phyloP scores from a whole-genome alignment of 2,888 invertebrate genomes.

The Drosophila rubida region DNA sequence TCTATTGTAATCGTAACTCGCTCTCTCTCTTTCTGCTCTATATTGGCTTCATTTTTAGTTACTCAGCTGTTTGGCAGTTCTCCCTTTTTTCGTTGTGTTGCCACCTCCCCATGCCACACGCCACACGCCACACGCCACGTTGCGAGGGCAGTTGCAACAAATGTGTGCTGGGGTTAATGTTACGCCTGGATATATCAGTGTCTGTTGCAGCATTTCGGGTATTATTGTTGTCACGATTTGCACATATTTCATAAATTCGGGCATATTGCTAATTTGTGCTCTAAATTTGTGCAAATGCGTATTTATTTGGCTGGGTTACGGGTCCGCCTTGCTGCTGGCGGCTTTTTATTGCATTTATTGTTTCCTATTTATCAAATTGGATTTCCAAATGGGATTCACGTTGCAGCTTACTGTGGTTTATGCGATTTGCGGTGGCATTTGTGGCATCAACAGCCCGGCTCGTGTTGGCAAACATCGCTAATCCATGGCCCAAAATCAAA shows the following conservation, averaged over 20 bases:
- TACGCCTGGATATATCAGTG: conserved; percentile 20
- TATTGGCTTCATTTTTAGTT: conserved; percentile 78
- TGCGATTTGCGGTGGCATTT: conserved; percentile 33
- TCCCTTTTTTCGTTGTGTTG: not conserved
- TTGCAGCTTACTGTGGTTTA: conserved; percentile 40
- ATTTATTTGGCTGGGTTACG: conserved; percentile 66
- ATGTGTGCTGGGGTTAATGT: conserved; percentile 69
- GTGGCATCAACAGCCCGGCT: conserved; percentile 52
- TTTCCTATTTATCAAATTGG: conserved; percentile 76
- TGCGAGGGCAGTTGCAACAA: conserved; percentile 58
- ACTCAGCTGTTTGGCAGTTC: conserved; percentile 68
- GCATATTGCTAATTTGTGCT: conserved; percentile 77
- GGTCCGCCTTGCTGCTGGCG: conserved; percentile 27
- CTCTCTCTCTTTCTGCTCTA: conserved; percentile 43
- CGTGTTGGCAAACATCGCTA: conserved; percentile 53
- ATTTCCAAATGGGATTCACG: conserved; percentile 54
- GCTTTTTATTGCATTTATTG: conserved; percentile 69
- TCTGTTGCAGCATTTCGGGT: conserved; percentile 26
- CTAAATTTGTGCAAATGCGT: conserved; percentile 72
- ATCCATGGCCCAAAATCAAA: conserved; percentile 19
- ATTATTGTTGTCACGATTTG: conserved; percentile 77
- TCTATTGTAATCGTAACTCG: conserved; percentile 65
- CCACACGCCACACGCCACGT: not conserved
- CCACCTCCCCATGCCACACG: not conserved
- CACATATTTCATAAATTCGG: conserved; percentile 76